Percentiles rank a stretch among this genome's conserved stretches.
These are phyloP conservation scores for Eulacestoma nigropectus DNA, from an alignment of 2,113 vertebrate genomes.

Conservation along the genomic window DNA sequence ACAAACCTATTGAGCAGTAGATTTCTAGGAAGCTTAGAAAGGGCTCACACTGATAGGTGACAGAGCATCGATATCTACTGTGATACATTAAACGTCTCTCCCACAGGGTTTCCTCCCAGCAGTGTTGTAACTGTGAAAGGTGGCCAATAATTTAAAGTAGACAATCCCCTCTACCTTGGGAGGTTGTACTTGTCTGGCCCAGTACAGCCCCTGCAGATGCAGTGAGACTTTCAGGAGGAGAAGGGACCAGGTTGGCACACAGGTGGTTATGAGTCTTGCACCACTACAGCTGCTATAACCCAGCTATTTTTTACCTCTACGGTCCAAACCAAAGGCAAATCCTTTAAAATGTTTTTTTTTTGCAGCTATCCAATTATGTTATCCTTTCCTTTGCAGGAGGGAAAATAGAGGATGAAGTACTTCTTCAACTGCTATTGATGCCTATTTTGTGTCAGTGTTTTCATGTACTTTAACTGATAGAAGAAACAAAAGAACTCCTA, in stretches of 20 bases:
- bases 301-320: not conserved
- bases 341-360: not conserved
- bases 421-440: not conserved
- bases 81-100: not conserved
- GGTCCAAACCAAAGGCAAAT: not conserved
- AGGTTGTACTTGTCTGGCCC: not conserved
- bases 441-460: not conserved
- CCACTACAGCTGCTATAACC: fast-evolving
- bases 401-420: not conserved
- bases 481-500: not conserved
- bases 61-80: not conserved
- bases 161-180: fast-evolving
- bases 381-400: not conserved
- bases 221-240: not conserved
- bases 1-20: not conserved
- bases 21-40: not conserved
- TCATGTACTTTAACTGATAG: not conserved
- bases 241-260: fast-evolving
- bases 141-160: not conserved
- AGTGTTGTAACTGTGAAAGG: not conserved
- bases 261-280: not conserved
- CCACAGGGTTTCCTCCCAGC: not conserved
- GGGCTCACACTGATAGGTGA: not conserved
- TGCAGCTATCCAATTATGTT: not conserved
- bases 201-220: not conserved